Percentiles rank a stretch among this genome's conserved stretches.
phyloP scores from a whole-genome alignment of 2,113 vertebrate species.

The Sinocyclocheilus grahami region DNA sequence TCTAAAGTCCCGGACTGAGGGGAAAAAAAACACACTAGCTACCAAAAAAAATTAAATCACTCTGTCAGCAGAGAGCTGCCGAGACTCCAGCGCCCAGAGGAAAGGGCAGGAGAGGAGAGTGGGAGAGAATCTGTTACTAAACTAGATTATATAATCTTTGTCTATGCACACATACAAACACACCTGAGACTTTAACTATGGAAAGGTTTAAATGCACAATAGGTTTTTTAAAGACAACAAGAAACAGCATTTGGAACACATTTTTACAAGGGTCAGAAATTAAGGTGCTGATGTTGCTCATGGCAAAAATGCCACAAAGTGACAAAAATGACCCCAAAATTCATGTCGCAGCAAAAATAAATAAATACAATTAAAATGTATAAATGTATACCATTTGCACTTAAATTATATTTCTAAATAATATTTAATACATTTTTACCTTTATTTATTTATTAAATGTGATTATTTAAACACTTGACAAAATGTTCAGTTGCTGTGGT shows the following conservation, averaged over 20 bases:
- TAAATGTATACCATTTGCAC: too few species aligned
- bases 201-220: neutral
- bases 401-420: neutral
- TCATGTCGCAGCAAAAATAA: too few species aligned
- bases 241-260: too few species aligned
- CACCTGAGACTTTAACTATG: neutral
- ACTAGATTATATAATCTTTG: neutral
- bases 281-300: neutral
- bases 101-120: neutral
- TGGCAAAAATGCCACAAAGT: neutral
- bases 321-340: neutral
- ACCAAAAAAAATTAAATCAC: neutral
- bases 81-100: neutral
- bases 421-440: too few species aligned
- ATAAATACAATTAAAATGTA: too few species aligned
- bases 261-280: neutral
- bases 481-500: neutral
- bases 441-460: too few species aligned
- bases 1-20: neutral
- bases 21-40: neutral
- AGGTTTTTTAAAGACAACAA: neutral
- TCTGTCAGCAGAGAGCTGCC: slow-evolving; percentile 6
- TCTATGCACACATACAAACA: too few species aligned
- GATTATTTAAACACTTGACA: too few species aligned
- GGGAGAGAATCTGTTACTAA: neutral